These are phyloP conservation scores for Lepidothrix coronata DNA, from an alignment of 2,113 vertebrate species.

Conservation along the genomic window DNA sequence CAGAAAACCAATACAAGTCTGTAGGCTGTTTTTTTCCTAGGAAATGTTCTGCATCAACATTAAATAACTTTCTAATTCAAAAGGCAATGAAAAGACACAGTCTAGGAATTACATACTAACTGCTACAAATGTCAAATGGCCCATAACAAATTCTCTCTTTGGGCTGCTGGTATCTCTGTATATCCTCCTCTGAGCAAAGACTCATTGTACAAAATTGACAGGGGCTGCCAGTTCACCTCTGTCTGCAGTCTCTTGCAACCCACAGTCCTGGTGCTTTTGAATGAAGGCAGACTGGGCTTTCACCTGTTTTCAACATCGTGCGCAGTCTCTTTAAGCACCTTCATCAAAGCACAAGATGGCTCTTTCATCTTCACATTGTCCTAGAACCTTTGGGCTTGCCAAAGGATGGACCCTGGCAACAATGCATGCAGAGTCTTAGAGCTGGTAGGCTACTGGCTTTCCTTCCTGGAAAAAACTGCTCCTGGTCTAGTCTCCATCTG, in stretches of 20 bases:
- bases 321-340: not conserved
- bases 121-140: not conserved
- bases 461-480: not conserved
- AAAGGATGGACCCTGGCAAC: not conserved
- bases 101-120: not conserved
- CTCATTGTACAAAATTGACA: not conserved
- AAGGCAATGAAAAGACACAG: constrained; percentile 26
- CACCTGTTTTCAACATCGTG: not conserved
- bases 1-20: not conserved
- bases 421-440: not conserved
- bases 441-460: not conserved
- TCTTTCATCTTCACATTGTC: not conserved
- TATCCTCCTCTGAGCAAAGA: not conserved
- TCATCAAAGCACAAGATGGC: not conserved
- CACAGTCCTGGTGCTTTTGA: not conserved
- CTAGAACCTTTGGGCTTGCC: not conserved
- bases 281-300: rapidly evolving
- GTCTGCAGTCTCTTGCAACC: not conserved
- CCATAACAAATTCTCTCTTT: not conserved
- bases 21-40: not conserved
- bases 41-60: not conserved
- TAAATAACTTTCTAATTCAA: constrained; percentile 28
- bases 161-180: not conserved
- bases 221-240: not conserved
- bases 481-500: not conserved